phyloP scores from a whole-genome alignment of 1,140 invertebrate species.

The Hypothenemus hampei region DNA sequence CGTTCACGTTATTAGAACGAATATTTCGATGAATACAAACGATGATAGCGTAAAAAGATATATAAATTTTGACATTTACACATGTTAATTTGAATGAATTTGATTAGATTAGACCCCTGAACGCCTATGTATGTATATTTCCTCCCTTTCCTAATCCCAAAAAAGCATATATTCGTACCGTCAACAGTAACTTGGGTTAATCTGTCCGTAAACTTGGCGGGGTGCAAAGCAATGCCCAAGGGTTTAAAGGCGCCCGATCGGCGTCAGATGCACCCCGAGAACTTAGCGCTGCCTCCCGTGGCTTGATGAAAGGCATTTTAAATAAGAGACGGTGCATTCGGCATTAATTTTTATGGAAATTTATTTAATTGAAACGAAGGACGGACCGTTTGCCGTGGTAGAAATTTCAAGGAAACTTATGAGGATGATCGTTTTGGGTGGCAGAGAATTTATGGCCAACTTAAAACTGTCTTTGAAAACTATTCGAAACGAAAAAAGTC shows the following conservation, averaged over 20 bases:
- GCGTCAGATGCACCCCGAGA: constrained; percentile 14
- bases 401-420: too few species aligned
- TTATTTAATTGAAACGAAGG: constrained; percentile 11
- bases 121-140: background rate
- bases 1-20: too few species aligned
- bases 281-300: constrained; percentile 8
- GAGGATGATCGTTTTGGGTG: too few species aligned
- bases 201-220: constrained; percentile 28
- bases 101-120: background rate
- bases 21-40: too few species aligned
- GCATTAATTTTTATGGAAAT: constrained; percentile 26
- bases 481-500: constrained; percentile 7
- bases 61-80: too few species aligned
- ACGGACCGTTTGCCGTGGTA: constrained; percentile 3
- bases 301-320: constrained; percentile 22
- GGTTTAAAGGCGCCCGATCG: constrained; percentile 3
- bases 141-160: background rate
- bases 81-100: too few species aligned
- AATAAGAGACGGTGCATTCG: constrained; percentile 10
- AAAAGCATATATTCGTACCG: constrained; percentile 24
- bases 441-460: too few species aligned
- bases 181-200: constrained; percentile 33
- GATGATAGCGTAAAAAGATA: too few species aligned
- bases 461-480: too few species aligned
- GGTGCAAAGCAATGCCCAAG: constrained; percentile 2